These are phyloP conservation scores for Apodemia hepburni DNA, from an alignment of 2,888 invertebrate species.

Conservation along the genomic window DNA sequence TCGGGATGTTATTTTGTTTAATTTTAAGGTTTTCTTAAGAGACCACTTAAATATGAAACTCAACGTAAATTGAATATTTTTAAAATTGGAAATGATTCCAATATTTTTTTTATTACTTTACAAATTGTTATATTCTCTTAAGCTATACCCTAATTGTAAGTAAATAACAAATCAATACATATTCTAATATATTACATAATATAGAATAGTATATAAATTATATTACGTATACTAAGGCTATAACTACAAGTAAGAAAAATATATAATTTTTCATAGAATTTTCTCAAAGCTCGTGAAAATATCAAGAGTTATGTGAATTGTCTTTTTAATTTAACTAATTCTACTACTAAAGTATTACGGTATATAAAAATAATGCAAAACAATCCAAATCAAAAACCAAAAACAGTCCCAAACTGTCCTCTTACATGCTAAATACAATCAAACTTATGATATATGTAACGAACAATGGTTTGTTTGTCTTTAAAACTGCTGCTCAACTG, in stretches of 20 bases:
- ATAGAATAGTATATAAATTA: conserved; percentile 25
- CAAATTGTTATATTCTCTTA: conserved; percentile 29
- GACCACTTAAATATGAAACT: too few relatives aligned
- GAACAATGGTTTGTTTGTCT: conserved; percentile 55
- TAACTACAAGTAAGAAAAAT: conserved; percentile 75
- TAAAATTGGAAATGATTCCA: background rate
- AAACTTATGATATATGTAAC: conserved; percentile 50
- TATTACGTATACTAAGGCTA: conserved; percentile 47
- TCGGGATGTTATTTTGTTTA: too few relatives aligned
- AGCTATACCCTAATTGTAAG: conserved; percentile 32
- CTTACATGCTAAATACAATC: conserved; percentile 44
- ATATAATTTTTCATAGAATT: conserved; percentile 64
- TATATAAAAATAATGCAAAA: conserved; percentile 35
- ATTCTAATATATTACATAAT: conserved; percentile 23
- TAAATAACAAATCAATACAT: conserved; percentile 43
- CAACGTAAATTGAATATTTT: too few relatives aligned
- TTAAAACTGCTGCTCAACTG: conserved; percentile 70
- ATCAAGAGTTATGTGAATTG: conserved; percentile 68
- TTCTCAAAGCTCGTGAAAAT: conserved; percentile 74
- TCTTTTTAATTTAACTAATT: conserved; percentile 61
- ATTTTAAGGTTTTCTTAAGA: too few relatives aligned
- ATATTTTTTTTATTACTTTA: background rate
- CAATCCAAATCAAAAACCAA: conserved; percentile 47
- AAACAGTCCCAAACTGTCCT: conserved; percentile 35
- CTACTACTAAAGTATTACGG: conserved; percentile 31